Conservation (phyloP, 2,888 invertebrate genomes). For the Acanthopleura granulata region DNA sequence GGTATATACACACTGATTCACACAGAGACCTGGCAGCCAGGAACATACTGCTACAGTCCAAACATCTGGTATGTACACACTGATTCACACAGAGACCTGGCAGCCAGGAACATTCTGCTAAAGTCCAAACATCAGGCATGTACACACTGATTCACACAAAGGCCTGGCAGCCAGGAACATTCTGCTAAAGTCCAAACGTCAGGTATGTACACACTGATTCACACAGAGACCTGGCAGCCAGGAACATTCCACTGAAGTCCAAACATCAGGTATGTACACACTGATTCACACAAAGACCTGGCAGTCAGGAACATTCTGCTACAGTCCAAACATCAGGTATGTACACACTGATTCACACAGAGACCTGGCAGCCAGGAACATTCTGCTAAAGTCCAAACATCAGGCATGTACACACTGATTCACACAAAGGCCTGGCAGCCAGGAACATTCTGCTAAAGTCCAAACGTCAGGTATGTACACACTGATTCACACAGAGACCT, state of each 20-base stretch:
- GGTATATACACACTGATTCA: not conserved
- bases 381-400: too few species aligned
- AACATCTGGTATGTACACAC: constrained; percentile 70
- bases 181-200: not conserved
- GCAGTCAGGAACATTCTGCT: constrained; percentile 92
- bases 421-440: constrained; percentile 90
- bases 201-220: constrained; percentile 59
- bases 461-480: constrained; percentile 72
- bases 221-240: constrained; percentile 90
- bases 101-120: too few species aligned
- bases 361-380: constrained; percentile 80
- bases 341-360: not conserved
- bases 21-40: constrained; percentile 93
- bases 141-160: not conserved
- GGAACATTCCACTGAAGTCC: constrained; percentile 87
- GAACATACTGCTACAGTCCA: constrained; percentile 86
- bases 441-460: constrained; percentile 88
- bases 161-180: not conserved
- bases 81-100: not conserved
- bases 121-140: too few species aligned
- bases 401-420: constrained; percentile 77
- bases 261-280: constrained; percentile 80
- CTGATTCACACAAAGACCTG: constrained; percentile 92
- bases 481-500: too few species aligned
- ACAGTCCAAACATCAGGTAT: constrained; percentile 76